Percentiles rank a stretch among this genome's conserved stretches.
phyloP scores from a whole-genome alignment of 2,113 vertebrate genomes.

The Etheostoma cragini region DNA sequence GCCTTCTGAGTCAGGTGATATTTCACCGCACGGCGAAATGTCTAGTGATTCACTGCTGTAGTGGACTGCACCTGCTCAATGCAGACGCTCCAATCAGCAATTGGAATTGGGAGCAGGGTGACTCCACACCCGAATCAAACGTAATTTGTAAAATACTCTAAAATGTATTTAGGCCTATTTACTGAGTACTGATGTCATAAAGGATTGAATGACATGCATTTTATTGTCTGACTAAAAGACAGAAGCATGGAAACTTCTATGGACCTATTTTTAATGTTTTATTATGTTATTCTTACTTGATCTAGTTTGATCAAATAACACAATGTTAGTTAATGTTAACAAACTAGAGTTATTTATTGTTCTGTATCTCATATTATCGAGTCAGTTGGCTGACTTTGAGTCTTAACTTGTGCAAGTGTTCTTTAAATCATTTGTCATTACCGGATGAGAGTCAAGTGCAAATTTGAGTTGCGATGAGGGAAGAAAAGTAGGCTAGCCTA shows the following conservation, averaged over 20 bases:
- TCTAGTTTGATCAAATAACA: no score
- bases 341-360: no score
- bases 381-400: no score
- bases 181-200: no score
- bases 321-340: no score
- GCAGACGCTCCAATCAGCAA: slow-evolving; percentile 6
- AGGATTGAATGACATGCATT: neutral
- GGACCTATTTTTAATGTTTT: neutral
- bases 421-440: no score
- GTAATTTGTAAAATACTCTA: neutral
- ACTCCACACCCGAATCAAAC: neutral
- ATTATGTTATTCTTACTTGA: no score
- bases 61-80: slow-evolving; percentile 32
- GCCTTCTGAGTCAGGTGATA: slow-evolving; percentile 53
- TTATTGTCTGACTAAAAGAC: neutral
- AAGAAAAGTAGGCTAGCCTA: no score
- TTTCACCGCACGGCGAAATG: slow-evolving; percentile 44
- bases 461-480: no score
- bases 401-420: no score
- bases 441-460: no score
- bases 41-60: slow-evolving; percentile 45
- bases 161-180: neutral
- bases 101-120: slow-evolving; percentile 1
- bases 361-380: no score
- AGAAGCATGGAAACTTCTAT: neutral